Conservation (phyloP, 2,888 invertebrate species). For the Monopis laevigella region DNA sequence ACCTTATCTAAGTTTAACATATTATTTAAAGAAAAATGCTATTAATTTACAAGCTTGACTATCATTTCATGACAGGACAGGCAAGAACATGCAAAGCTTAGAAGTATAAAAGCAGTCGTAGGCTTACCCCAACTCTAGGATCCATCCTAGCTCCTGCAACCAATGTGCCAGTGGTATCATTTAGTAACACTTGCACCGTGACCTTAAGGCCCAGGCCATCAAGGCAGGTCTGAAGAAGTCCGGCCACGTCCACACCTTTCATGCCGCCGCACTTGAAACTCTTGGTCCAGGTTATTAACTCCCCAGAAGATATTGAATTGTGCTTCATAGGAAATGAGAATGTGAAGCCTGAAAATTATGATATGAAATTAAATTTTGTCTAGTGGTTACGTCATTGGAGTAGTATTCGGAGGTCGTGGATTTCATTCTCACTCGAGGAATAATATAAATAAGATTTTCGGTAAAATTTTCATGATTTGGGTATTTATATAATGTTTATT, state of each 20-base stretch:
- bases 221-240: conserved; percentile 73
- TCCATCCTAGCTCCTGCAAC: conserved; percentile 77
- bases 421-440: too few species aligned
- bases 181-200: conserved; percentile 77
- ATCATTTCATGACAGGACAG: too few species aligned
- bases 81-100: too few species aligned
- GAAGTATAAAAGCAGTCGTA: too few species aligned
- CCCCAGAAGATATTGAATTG: conserved; percentile 75
- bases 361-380: not conserved
- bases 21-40: too few species aligned
- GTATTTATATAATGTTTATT: too few species aligned
- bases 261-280: conserved; percentile 80
- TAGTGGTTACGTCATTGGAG: too few species aligned
- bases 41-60: too few species aligned
- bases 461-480: too few species aligned
- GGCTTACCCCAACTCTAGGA: conserved; percentile 58
- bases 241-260: conserved; percentile 73
- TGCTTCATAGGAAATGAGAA: conserved; percentile 88
- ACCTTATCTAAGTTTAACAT: too few species aligned
- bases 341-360: conserved; percentile 73
- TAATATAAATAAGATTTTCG: too few species aligned
- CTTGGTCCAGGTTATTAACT: conserved; percentile 86
- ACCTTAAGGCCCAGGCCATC: conserved; percentile 64
- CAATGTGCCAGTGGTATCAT: conserved; percentile 79
- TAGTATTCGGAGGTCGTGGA: too few species aligned